Evolutionary conservation across 2,888 invertebrate species (phyloP).

Genomic region (Drosophila pseudotakahashii): DNA sequence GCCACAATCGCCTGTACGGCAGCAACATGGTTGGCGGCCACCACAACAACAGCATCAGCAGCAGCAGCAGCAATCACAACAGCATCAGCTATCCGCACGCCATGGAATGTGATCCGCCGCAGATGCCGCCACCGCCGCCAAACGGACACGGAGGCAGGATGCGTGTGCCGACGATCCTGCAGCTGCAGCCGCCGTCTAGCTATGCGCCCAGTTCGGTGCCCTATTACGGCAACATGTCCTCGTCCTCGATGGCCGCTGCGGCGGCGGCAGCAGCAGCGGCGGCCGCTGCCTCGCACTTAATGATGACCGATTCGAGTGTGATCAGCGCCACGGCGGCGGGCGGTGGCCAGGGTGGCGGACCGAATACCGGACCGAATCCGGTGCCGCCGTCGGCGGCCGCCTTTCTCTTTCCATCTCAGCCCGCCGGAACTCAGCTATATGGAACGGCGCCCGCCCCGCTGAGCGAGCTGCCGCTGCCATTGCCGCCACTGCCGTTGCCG

Average conservation of each 20-base stretch:
- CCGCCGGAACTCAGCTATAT: slow-evolving; percentile 29
- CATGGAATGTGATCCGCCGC: slow-evolving; percentile 92
- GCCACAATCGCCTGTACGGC: slow-evolving; percentile 55
- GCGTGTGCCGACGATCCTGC: slow-evolving; percentile 47
- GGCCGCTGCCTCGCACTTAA: slow-evolving; percentile 82
- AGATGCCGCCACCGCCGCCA: slow-evolving; percentile 63
- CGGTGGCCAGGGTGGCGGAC: too few relatives aligned
- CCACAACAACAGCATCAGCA: slow-evolving; percentile 51
- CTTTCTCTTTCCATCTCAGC: slow-evolving; percentile 65
- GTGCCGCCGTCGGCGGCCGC: slow-evolving; percentile 59
- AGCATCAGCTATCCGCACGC: slow-evolving; percentile 85
- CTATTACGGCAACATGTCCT: slow-evolving; percentile 76
- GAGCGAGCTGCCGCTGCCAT: slow-evolving; percentile 55
- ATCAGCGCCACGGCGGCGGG: slow-evolving; percentile 82
- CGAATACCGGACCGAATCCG: slow-evolving; percentile 36
- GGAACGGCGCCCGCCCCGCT: slow-evolving; percentile 39
- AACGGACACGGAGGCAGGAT: slow-evolving; percentile 52
- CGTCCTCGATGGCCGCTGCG: slow-evolving; percentile 67
- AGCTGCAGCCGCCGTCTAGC: slow-evolving; percentile 56
- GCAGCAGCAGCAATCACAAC: slow-evolving; percentile 47
- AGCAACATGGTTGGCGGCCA: too few relatives aligned
- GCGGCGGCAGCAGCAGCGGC: slow-evolving; percentile 61
- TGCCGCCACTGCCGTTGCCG: slow-evolving; percentile 58
- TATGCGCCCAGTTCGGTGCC: slow-evolving; percentile 84
- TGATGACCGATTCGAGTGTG: slow-evolving; percentile 83